phyloP scores from a whole-genome alignment of 2,888 invertebrate genomes.

The Hybos culiciformis region DNA sequence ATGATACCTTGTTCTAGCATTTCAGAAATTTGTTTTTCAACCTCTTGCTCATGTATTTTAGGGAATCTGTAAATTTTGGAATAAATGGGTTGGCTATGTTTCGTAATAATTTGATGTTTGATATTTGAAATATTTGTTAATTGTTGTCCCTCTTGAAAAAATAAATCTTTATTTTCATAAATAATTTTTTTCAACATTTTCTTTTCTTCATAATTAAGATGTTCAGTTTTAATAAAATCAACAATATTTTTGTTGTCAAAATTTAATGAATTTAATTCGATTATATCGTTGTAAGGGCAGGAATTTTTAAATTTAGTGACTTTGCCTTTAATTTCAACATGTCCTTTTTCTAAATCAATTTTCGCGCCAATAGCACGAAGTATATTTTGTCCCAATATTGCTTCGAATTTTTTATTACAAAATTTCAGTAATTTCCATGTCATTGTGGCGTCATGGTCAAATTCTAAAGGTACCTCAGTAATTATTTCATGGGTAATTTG shows the following conservation, averaged over 20 bases:
- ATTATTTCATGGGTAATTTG: not conserved
- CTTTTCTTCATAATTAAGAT: not conserved
- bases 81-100: not conserved
- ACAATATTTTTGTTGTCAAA: too few species aligned
- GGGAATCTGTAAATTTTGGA: not conserved
- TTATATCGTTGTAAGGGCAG: not conserved
- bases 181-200: not conserved
- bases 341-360: conserved; percentile 1
- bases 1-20: conserved; percentile 16
- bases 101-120: not conserved
- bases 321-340: conserved; percentile 1
- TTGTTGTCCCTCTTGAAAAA: not conserved
- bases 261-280: not conserved
- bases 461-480: not conserved
- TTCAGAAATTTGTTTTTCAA: too few species aligned
- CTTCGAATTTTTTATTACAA: conserved; percentile 1
- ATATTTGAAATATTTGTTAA: not conserved
- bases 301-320: not conserved
- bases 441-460: conserved; percentile 1
- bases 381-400: conserved; percentile 2
- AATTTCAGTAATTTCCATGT: conserved; percentile 4
- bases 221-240: not conserved
- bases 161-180: not conserved
- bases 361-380: conserved; percentile 1
- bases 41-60: conserved; percentile 1